Percentiles rank a stretch among this genome's conserved stretches.
Evolutionary conservation across 1,140 invertebrate species (phyloP).

Genomic region (Musca vetustissima): DNA sequence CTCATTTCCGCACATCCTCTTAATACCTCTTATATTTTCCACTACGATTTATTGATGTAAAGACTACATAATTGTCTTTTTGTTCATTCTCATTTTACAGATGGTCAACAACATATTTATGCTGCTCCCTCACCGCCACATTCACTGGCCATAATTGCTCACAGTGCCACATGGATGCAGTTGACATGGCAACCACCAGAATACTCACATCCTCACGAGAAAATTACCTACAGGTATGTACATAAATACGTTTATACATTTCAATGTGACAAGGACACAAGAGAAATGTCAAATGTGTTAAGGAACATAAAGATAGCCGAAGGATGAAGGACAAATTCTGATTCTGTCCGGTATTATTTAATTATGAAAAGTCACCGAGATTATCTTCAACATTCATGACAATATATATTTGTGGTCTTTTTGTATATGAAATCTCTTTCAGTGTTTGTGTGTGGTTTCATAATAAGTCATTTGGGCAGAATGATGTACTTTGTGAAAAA

Average conservation of each 20-base stretch:
- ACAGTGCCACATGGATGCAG: constrained; percentile 76
- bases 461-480: no score
- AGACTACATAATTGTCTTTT: no score
- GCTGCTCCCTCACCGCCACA: constrained; percentile 77
- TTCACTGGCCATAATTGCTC: constrained; percentile 71
- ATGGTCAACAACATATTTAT: constrained; percentile 44
- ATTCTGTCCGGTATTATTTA: neutral
- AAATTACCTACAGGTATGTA: constrained; percentile 70
- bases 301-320: neutral
- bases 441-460: no score
- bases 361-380: neutral
- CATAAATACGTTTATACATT: neutral
- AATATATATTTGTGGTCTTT: no score
- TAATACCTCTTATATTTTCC: no score
- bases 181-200: constrained; percentile 79
- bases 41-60: no score
- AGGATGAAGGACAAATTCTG: neutral
- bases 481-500: no score
- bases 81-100: neutral
- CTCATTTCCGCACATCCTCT: no score
- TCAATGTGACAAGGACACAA: no score
- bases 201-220: constrained; percentile 73
- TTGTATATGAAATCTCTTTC: no score
- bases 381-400: no score
- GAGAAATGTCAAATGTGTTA: no score